A percentile compares a stretch with the other conserved stretches of the same genome.
Conservation (phyloP, 2,113 vertebrate species). For the Mus pahari region DNA sequence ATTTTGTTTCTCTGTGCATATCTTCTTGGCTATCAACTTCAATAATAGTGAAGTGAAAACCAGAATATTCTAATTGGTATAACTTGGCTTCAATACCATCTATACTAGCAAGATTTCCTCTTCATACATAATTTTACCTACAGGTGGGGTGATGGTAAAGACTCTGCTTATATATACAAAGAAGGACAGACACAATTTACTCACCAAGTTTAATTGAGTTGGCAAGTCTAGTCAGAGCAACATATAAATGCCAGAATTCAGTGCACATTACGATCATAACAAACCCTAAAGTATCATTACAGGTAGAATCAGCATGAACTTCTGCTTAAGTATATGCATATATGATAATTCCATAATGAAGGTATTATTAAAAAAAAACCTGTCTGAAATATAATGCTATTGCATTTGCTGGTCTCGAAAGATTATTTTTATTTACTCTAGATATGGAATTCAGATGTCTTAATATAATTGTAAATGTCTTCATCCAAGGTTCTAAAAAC, state of each 20-base stretch:
- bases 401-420: slow-evolving; percentile 3
- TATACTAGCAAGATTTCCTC: background rate
- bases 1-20: background rate
- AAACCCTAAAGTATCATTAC: background rate
- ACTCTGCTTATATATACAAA: background rate
- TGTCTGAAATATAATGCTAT: background rate
- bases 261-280: background rate
- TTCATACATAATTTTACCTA: background rate
- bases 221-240: background rate
- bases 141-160: background rate
- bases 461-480: background rate
- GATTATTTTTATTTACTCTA: background rate
- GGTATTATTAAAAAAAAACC: background rate
- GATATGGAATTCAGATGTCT: background rate
- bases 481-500: background rate
- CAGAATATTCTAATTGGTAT: background rate
- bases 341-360: background rate
- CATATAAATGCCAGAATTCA: background rate
- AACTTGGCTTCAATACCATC: background rate
- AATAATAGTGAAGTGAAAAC: background rate
- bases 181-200: background rate
- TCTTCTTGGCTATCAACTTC: slow-evolving; percentile 27
- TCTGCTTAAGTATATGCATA: background rate
- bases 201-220: background rate
- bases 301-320: background rate